Percentiles rank a stretch among this genome's conserved stretches.
These are phyloP conservation scores for Acrocephalus arundinaceus DNA, from an alignment of 2,113 vertebrate species.

Conservation along the genomic window DNA sequence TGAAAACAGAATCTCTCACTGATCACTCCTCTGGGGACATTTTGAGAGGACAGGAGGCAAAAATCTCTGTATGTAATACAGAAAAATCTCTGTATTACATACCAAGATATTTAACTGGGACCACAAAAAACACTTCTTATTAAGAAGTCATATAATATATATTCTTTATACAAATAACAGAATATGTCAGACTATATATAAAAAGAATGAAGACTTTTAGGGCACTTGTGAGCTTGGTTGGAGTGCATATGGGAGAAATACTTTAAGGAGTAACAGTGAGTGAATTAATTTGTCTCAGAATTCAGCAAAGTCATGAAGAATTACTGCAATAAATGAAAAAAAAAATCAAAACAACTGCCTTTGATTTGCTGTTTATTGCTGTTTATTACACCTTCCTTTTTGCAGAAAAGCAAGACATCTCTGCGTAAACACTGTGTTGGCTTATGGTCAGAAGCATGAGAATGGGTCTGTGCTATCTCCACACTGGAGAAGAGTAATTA, in stretches of 20 bases:
- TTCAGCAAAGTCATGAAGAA: background rate
- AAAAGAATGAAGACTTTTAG: background rate
- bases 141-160: background rate
- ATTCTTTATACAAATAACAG: background rate
- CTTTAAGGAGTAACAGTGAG: background rate
- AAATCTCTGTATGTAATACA: background rate
- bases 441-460: background rate
- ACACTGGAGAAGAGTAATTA: background rate
- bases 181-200: rapidly evolving
- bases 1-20: background rate
- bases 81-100: background rate
- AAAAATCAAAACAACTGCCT: background rate
- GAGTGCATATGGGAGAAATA: background rate
- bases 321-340: background rate
- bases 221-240: background rate
- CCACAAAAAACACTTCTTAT: rapidly evolving
- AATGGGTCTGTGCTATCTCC: background rate
- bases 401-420: background rate
- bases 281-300: background rate
- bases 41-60: background rate
- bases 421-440: background rate
- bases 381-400: background rate
- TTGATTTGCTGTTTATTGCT: background rate
- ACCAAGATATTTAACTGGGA: background rate
- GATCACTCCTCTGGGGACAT: background rate